Evolutionary conservation across 2,888 invertebrate species (phyloP), one percentile per base, ranked within the genome.

Genomic region (Nezara viridula): DNA sequence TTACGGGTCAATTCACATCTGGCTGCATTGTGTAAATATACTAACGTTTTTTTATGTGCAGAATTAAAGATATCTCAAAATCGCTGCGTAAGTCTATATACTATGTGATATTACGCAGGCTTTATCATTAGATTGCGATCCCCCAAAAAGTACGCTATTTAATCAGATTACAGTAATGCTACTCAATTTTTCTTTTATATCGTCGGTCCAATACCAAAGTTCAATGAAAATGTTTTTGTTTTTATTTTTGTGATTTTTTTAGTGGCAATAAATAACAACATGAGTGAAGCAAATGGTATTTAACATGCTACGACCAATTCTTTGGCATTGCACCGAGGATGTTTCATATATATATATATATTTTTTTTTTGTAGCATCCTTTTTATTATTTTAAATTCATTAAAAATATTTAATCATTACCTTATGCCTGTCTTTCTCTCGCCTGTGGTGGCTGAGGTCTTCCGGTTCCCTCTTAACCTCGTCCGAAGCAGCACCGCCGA

Each of bases 391-490:
- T n/a, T 27, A 60, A 1, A 27, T 60, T 1, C 2, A 21, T 55
- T n/a, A 14, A 16, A 24, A 27, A 5, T 1, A 19, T 66, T 6
- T 0, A 0, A 66, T 66, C 4, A 14, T 77, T 55, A 88, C 88
- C 86, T 91, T 91, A 87, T 91, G 91, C 24, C 91, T 77, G 27
- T 90, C 90, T 88, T 91, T 91, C 37, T 91, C 90, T 60, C 90
- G 90, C 93, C 95, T 94, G 92, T 94, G 94, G 92, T 94, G 94
- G 94, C 96, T 96, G 92, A 96, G 94, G 93, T 96, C 96, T 94
- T 96, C 96, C 92, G 96, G 96, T 93, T 96, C 96, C 93, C 96
- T 95, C 94, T 96, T 96, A 93, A 96, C 96, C 93, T 95, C 92
- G 95, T 90, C 89, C 91, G 91, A 86, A 90, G 91, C 32, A 91